Evolutionary conservation across 1,140 invertebrate species (phyloP).

Genomic region (Pteromalus puparum): DNA sequence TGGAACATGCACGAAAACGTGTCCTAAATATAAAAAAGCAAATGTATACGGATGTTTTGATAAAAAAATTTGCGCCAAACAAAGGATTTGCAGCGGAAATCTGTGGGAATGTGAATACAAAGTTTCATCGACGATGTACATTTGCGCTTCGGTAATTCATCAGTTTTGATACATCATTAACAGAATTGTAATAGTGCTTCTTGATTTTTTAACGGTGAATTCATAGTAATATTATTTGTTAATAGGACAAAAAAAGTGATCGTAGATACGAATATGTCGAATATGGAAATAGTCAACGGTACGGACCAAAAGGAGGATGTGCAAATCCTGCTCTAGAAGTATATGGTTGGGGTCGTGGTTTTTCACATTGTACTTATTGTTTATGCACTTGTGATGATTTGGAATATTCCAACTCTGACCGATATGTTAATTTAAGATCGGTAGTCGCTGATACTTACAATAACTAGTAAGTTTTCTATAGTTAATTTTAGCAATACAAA

Average conservation of each 20-base stretch:
- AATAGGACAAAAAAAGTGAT: background rate
- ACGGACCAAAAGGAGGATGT: background rate
- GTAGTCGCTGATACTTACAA: background rate
- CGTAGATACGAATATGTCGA: background rate
- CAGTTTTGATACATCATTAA: background rate
- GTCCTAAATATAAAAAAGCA: background rate
- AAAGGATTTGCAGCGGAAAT: background rate
- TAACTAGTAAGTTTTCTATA: background rate
- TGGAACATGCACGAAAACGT: background rate
- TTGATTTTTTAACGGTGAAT: background rate
- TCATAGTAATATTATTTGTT: background rate
- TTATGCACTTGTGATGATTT: background rate
- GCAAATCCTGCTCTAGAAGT: background rate
- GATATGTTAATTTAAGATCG: background rate
- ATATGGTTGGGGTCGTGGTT: background rate
- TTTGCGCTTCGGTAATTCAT: background rate
- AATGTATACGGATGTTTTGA: background rate
- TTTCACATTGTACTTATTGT: background rate
- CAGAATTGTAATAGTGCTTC: background rate
- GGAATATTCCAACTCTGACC: background rate
- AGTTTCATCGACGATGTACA: background rate
- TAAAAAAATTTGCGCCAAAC: background rate
- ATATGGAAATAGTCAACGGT: background rate
- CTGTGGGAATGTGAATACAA: slow-evolving; percentile 3
- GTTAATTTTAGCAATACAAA: background rate